A percentile compares a stretch with the other conserved stretches of the same genome.
Conservation (phyloP, 2,888 invertebrate species). For the Macropis europaea region DNA sequence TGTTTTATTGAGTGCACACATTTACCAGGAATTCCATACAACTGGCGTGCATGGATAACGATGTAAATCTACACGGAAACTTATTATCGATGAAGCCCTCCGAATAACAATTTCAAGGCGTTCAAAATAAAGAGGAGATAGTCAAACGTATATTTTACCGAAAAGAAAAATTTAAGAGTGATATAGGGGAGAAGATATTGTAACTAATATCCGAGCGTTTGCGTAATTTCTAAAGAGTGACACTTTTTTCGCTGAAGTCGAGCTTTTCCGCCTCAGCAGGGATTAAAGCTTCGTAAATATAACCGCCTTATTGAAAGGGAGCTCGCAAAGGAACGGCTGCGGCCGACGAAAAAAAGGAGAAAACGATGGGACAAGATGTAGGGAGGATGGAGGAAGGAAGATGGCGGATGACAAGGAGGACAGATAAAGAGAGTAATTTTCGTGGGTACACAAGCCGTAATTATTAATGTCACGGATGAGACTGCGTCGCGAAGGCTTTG, state of each 20-base stretch:
- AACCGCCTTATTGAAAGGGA: conserved; percentile 36
- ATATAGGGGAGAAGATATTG: too few relatives aligned
- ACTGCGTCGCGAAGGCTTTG: conserved; percentile 33
- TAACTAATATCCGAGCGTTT: too few relatives aligned
- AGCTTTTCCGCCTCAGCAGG: conserved; percentile 14
- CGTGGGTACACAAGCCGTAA: conserved; percentile 69
- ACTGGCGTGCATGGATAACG: too few relatives aligned
- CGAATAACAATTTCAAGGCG: not conserved
- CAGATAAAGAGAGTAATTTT: conserved; percentile 72
- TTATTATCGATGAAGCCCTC: too few relatives aligned
- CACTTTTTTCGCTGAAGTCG: conserved; percentile 22
- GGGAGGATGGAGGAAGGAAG: conserved; percentile 4
- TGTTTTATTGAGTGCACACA: too few relatives aligned
- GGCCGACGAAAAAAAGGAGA: not conserved
- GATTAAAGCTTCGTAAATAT: conserved; percentile 52
- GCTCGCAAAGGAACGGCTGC: conserved; percentile 36
- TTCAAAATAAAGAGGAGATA: too few relatives aligned
- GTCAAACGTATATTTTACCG: too few relatives aligned
- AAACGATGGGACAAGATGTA: not conserved
- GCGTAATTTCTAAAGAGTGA: conserved; percentile 34
- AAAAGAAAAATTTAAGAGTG: too few relatives aligned
- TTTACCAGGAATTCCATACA: too few relatives aligned
- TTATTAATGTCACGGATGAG: conserved; percentile 70
- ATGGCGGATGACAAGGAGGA: conserved; percentile 34
- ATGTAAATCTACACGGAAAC: too few relatives aligned